These are phyloP conservation scores for Dryadula phaetusa DNA, from an alignment of 2,888 invertebrate genomes.

Conservation along the genomic window DNA sequence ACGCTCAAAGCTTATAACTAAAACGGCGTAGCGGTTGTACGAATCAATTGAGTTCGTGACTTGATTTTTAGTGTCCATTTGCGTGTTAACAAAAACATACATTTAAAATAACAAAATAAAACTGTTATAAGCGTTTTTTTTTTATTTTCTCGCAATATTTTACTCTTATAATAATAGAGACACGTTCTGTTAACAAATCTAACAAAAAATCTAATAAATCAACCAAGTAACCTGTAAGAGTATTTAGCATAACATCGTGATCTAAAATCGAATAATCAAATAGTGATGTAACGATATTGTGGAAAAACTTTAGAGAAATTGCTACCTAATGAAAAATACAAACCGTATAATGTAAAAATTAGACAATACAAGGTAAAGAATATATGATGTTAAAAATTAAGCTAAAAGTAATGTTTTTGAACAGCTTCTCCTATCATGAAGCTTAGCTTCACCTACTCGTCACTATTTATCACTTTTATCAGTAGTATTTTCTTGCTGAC, in stretches of 20 bases:
- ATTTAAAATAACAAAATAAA: constrained; percentile 6
- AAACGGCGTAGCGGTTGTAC: constrained; percentile 13
- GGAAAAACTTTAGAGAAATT: not conserved
- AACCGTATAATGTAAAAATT: too few species aligned
- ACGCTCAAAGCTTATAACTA: constrained; percentile 1
- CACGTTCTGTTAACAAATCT: constrained; percentile 1
- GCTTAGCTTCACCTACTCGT: too few species aligned
- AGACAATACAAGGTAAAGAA: too few species aligned
- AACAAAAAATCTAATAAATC: constrained; percentile 11
- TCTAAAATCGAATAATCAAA: constrained; percentile 2
- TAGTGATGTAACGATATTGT: not conserved
- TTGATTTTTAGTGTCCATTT: constrained; percentile 4
- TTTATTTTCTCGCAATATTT: constrained; percentile 6
- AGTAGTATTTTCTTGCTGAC: too few species aligned
- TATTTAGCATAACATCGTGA: constrained; percentile 10
- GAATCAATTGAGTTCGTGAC: constrained; percentile 28
- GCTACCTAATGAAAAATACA: not conserved
- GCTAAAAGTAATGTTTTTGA: too few species aligned
- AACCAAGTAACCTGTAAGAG: not conserved
- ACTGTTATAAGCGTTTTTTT: constrained; percentile 10
- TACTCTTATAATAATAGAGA: constrained; percentile 5
- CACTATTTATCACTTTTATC: too few species aligned
- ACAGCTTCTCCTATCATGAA: too few species aligned
- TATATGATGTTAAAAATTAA: too few species aligned
- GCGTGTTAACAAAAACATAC: constrained; percentile 12